Base-by-base conservation (phyloP, 2,113 vertebrate species). In the Actenoides lindsayi region DNA sequence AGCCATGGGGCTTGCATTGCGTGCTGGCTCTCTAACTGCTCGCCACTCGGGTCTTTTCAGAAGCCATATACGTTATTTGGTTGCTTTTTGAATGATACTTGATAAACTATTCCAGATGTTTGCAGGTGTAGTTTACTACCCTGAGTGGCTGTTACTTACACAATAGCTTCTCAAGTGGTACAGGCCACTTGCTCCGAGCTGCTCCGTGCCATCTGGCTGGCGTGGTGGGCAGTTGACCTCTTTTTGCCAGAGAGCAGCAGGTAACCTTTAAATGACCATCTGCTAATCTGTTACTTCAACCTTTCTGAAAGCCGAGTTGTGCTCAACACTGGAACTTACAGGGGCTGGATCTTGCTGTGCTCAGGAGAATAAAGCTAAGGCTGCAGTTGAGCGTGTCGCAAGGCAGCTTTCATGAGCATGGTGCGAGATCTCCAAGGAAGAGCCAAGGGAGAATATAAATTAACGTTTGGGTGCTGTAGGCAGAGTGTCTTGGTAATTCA, bases 111-210 rank as follows among this genome's bases (percentile, higher is more conserved):
- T 97, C 68, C 96, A 97, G 94, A 87, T 98, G 95, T 93, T 95
- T 85, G 79, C 95, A 98, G 97, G 95, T 97, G 59, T 97, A 95
- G 76, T 68, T 98, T 97, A 89, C 94, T 82, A 24, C 85, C 93
- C 81, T 16, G 4, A 60, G 81, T 73, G 91, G 41, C 57, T 64
- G 51, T 2, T 39, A 14, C 67, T 95, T 48, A 15, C 33, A 17
- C 81, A 65, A 77, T 16, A 17, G 82, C 65, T 53, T 56, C 93
- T 87, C 68, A 63, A 67, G 88, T 71, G 53, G 62, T 59, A 5
- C 74, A 87, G 92, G 62, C 71, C 25, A 27, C 77, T 75, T 31
- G n/a, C 41, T n/a, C 30, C 10, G 64, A 67, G 87, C 51, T 60
- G 54, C 88, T 94, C 86, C 28, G 86, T 77, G 94, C 96, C 96